Conservation (phyloP, 2,888 invertebrate genomes). For the Epinotia demarniana region DNA sequence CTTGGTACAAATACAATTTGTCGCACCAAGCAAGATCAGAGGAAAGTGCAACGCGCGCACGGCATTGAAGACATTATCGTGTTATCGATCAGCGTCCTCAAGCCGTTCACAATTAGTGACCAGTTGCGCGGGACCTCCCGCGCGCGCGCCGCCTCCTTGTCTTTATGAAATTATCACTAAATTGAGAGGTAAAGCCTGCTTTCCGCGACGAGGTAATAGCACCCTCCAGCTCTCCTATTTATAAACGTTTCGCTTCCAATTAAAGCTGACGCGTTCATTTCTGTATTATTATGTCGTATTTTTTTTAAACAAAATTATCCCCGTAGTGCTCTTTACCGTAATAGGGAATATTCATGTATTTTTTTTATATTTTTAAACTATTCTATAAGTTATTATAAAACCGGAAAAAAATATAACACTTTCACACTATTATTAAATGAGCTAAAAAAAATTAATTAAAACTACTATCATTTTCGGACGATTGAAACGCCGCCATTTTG, state of each 20-base stretch:
- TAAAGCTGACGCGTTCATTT: slow-evolving; percentile 41
- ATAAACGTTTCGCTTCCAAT: slow-evolving; percentile 56
- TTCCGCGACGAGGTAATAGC: slow-evolving; percentile 76
- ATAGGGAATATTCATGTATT: no score
- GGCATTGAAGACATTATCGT: slow-evolving; percentile 78
- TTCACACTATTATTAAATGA: no score
- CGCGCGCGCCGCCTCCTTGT: slow-evolving; percentile 57
- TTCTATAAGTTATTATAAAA: no score
- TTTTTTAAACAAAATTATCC: slow-evolving; percentile 25
- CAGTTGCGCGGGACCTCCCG: slow-evolving; percentile 72
- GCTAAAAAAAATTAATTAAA: no score
- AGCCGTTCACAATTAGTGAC: slow-evolving; percentile 77
- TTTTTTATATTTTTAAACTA: no score
- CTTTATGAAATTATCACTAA: slow-evolving; percentile 79
- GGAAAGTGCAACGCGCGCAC: slow-evolving; percentile 64
- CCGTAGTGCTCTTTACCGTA: slow-evolving; percentile 9
- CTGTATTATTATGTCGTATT: slow-evolving; percentile 37
- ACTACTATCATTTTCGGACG: no score
- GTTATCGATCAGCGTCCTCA: slow-evolving; percentile 78
- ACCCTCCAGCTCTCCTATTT: slow-evolving; percentile 69
- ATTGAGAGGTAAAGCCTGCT: slow-evolving; percentile 78
- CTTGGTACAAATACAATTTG: slow-evolving; percentile 26
- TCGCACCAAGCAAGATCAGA: slow-evolving; percentile 17
- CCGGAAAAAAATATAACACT: no score
- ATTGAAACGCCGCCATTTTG: no score